These are phyloP conservation scores for Anoplolepis gracilipes DNA, from an alignment of 1,140 invertebrate genomes.

Conservation along the genomic window DNA sequence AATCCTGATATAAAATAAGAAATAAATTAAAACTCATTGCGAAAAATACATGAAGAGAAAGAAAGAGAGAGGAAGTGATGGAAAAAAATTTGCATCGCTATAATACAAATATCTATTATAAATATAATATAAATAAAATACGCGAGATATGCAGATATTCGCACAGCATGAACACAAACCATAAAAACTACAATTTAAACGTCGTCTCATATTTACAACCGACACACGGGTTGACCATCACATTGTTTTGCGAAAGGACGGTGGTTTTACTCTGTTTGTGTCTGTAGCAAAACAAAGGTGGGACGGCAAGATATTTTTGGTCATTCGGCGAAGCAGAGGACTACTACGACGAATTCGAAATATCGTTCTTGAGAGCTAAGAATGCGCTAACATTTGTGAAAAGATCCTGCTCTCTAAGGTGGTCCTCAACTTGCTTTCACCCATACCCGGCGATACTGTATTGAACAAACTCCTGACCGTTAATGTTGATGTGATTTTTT, in stretches of 20 bases:
- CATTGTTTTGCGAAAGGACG: slow-evolving; percentile 12
- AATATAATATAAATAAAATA: background rate
- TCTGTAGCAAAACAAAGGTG: slow-evolving; percentile 24
- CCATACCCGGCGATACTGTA: background rate
- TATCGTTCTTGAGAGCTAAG: background rate
- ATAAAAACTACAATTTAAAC: slow-evolving; percentile 3
- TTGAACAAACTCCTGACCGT: background rate
- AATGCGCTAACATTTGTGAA: background rate
- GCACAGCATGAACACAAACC: background rate
- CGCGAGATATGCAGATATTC: background rate
- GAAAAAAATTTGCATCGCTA: background rate
- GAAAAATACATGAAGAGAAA: background rate
- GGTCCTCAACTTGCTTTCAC: background rate
- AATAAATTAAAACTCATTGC: background rate
- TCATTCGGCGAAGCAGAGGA: slow-evolving; percentile 18
- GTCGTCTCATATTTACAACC: background rate
- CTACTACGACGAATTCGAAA: slow-evolving; percentile 26
- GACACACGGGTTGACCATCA: background rate
- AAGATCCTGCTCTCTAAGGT: background rate
- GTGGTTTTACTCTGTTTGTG: background rate
- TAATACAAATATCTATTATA: background rate
- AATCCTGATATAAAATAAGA: background rate
- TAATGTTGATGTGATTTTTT: slow-evolving; percentile 32
- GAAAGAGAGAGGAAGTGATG: too few species aligned
- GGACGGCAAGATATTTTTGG: slow-evolving; percentile 43